Evolutionary conservation across 2,113 vertebrate genomes (phyloP).

Genomic region (Dendrocopos noguchii): DNA sequence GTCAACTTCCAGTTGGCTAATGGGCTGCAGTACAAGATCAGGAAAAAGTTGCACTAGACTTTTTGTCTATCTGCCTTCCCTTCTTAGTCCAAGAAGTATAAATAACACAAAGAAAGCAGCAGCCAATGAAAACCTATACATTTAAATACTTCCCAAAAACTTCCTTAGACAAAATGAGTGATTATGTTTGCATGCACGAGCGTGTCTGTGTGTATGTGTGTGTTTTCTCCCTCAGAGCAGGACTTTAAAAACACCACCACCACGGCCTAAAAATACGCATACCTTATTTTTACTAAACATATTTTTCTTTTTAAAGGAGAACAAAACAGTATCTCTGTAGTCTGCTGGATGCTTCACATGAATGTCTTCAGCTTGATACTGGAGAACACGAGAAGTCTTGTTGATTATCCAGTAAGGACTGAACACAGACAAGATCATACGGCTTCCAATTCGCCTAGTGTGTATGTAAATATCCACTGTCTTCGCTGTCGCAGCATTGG

Average conservation of each 20-base stretch:
- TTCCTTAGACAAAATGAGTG: background rate
- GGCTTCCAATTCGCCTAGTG: constrained; percentile 51
- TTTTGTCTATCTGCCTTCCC: background rate
- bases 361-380: constrained; percentile 90
- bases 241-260: background rate
- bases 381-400: constrained; percentile 92
- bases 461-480: constrained; percentile 85
- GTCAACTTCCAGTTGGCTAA: background rate
- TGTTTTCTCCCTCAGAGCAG: background rate
- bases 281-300: constrained; percentile 97
- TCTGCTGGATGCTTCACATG: constrained; percentile 92
- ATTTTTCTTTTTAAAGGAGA: constrained; percentile 95
- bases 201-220: rapidly evolving
- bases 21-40: background rate
- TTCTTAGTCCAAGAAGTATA: background rate
- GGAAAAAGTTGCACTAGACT: background rate
- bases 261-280: background rate
- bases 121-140: background rate
- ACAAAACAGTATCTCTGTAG: constrained; percentile 88
- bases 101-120: background rate
- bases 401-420: constrained; percentile 98
- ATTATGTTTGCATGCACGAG: too few species aligned
- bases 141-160: background rate
- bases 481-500: constrained; percentile 66
- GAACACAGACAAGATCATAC: constrained; percentile 85